Conservation (phyloP, 1,140 invertebrate genomes). For the Nebria ingens region DNA sequence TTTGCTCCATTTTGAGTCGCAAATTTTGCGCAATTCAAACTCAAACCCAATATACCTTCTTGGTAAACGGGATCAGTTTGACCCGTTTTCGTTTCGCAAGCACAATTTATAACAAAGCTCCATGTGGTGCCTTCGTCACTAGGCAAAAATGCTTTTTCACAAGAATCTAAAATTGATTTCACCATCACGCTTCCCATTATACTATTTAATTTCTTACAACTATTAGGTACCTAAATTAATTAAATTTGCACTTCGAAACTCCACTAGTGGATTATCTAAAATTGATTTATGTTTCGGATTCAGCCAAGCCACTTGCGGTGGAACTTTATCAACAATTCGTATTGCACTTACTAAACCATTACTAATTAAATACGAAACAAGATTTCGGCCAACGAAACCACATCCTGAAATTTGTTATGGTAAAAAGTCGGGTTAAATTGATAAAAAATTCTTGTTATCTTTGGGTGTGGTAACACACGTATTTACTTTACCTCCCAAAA, state of each 20-base stretch:
- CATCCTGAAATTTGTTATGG: conserved; percentile 52
- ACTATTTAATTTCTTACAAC: conserved; percentile 4
- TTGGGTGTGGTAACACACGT: conserved; percentile 3
- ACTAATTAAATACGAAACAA: conserved; percentile 68
- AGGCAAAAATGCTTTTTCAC: conserved; percentile 59
- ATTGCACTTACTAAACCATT: conserved; percentile 66
- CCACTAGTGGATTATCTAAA: conserved; percentile 64
- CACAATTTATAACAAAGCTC: conserved; percentile 79
- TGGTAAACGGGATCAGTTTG: conserved; percentile 82
- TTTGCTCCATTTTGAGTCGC: conserved; percentile 57
- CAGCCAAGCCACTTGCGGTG: conserved; percentile 82
- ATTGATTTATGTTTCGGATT: conserved; percentile 59
- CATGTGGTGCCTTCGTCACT: conserved; percentile 45
- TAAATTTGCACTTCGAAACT: conserved; percentile 83
- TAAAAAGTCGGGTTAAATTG: background rate
- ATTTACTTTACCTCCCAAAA: conserved; percentile 33
- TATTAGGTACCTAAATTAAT: conserved; percentile 64
- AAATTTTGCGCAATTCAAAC: conserved; percentile 69
- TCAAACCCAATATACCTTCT: conserved; percentile 78
- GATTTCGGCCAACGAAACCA: conserved; percentile 84
- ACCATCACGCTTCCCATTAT: conserved; percentile 1
- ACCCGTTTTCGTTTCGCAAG: conserved; percentile 78
- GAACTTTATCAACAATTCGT: conserved; percentile 83
- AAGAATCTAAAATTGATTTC: conserved; percentile 52
- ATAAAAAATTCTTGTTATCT: background rate